A percentile compares a stretch with the other conserved stretches of the same genome.
Conservation (phyloP, 2,888 invertebrate species). For the Cryptocephalus primarius region DNA sequence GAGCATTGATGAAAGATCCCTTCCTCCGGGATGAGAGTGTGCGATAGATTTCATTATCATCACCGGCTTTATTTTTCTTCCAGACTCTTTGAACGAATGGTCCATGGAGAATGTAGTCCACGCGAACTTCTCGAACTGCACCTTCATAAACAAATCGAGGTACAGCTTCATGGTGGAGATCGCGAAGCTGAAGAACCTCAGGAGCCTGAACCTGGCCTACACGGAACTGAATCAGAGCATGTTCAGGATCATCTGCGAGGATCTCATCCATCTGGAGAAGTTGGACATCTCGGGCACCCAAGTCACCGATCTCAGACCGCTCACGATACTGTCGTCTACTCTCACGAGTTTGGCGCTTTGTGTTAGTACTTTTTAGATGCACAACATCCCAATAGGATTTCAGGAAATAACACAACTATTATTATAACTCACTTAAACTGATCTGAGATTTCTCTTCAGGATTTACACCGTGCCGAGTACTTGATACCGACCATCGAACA, state of each 20-base stretch:
- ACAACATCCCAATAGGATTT: no score
- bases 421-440: not conserved
- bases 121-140: conserved; percentile 50
- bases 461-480: conserved; percentile 18
- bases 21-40: no score
- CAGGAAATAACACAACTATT: no score
- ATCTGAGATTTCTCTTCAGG: conserved; percentile 16
- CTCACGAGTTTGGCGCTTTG: conserved; percentile 48
- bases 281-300: conserved; percentile 55
- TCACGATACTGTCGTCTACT: conserved; percentile 44
- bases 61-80: conserved; percentile 9
- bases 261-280: conserved; percentile 49
- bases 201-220: conserved; percentile 50
- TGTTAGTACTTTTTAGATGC: conserved; percentile 26
- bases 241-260: conserved; percentile 53
- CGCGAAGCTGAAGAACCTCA: conserved; percentile 48
- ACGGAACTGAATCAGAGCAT: conserved; percentile 58
- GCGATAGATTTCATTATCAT: no score
- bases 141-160: conserved; percentile 46
- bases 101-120: conserved; percentile 48
- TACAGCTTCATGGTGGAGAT: conserved; percentile 42
- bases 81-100: conserved; percentile 54
- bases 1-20: no score
- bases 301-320: conserved; percentile 49
- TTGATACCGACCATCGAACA: conserved; percentile 21